A percentile compares a stretch with the other conserved stretches of the same genome.
phyloP scores from a whole-genome alignment of 53 echinoderm and acorn worm species.

The Hippasteria phrygiana region DNA sequence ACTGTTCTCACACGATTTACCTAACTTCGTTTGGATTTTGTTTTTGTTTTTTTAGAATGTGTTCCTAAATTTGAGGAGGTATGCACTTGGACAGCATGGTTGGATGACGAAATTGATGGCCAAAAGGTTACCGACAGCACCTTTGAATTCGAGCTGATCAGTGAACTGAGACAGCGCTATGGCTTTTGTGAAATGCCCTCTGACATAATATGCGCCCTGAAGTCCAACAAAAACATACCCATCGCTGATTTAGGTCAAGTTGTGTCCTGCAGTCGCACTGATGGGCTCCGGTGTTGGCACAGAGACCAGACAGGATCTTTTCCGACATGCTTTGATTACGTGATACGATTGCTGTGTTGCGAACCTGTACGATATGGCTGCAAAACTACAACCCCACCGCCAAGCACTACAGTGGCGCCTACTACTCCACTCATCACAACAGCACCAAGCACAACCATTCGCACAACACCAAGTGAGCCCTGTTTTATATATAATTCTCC shows the following conservation, averaged over 20 bases:
- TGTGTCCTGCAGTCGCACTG: neutral
- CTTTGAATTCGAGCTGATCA: conserved; percentile 35
- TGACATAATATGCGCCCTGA: conserved; percentile 39
- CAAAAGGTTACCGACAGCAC: neutral
- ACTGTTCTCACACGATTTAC: neutral
- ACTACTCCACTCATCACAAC: neutral
- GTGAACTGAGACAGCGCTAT: conserved; percentile 28
- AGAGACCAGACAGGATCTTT: neutral
- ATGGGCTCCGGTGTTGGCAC: conserved; percentile 43
- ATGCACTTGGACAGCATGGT: conserved; percentile 54
- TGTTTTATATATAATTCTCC: neutral
- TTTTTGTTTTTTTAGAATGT: neutral
- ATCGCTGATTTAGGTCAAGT: neutral
- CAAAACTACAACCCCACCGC: neutral
- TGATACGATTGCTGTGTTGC: conserved; percentile 47
- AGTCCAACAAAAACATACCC: neutral
- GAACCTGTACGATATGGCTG: conserved; percentile 14
- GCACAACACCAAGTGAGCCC: neutral
- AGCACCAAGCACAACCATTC: neutral
- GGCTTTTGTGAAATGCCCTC: conserved; percentile 34
- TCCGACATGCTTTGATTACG: conserved; percentile 44
- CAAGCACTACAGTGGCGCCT: neutral
- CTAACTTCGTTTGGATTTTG: neutral
- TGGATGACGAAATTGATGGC: conserved; percentile 57
- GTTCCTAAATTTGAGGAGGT: conserved; percentile 16